Evolutionary conservation across 2,113 vertebrate genomes (phyloP), one percentile per base, ranked within the genome.

Genomic region (Grallaria varia): DNA sequence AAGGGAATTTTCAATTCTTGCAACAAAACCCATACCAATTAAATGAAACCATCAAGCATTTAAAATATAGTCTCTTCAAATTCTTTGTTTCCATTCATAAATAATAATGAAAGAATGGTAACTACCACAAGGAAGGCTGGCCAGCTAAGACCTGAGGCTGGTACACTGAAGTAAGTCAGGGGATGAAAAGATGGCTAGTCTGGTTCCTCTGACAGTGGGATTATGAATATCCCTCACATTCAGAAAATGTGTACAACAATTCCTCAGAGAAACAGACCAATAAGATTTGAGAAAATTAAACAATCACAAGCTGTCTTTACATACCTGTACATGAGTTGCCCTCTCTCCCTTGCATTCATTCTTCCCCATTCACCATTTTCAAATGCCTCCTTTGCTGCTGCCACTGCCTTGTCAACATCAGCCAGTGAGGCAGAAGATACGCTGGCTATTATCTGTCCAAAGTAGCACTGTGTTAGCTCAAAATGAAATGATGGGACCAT

Each of bases 301-400:
- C 37, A 37, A 76, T 44, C 17, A 60, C 15, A 49, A 49, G 60
- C 24, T 74, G 60, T 28, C 39, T 72, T 66, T 39, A 69, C 95
- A 27, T 86, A 99, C 98, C 97, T 98, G 95, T 99, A 98, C 97
- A 98, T 94, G 82, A 98, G 30, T 18, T 78, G 92, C 20, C 98
- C 98, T 93, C 98, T 97, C 69, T 98, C 98, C 80, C 98, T 96
- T 31, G 98, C 97, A n/a, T 98, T 98, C 98, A 99, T 99, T 90
- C 73, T 97, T 56, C 98, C 95, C 98, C 98, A 99, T 96, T 98
- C 98, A 8, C 98, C 98, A 1, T 97, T 97, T 86, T 99, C 98
- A 97, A 98, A 99, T 23, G 98, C 98, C 45, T 98, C 97, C 93
- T 98, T 98, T 33, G 98, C 98, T 47, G 98, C 98, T 35, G 98